Base-by-base conservation (phyloP, 1,140 invertebrate genomes). In the Chlorops oryzae region DNA sequence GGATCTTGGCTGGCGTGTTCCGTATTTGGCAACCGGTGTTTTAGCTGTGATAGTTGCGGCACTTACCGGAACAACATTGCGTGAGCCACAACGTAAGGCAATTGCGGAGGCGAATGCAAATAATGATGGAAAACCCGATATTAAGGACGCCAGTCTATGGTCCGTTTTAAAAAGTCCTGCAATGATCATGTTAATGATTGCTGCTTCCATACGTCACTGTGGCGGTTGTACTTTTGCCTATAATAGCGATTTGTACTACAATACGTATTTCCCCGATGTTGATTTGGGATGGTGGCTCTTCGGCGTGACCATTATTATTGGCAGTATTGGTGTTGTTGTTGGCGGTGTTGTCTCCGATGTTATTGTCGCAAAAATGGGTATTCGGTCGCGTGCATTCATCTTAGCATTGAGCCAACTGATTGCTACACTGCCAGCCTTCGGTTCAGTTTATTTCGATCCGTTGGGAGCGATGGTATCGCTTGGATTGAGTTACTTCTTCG, bases 311-410 rank as follows among this genome's bases (percentile, higher is more conserved):
- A 90, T 92, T 47, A 82, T 86, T 18, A 86, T 92, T 57, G 92
- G 92, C 2, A 65, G 88, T 83, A 78, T 93, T 18, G 92, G 92
- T 18, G 90, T 94, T 0, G 85, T 93, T 0, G 81, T 85, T 5
- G 92, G 92, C 2, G 92, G 92, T 9, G 78, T 92, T 32, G 77
- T 94, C 0, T 93, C 90, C 12, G 92, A 96, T 70, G 86, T 88
- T 70, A 82, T 93, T 51, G 91, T 94, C 0, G 86, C 85, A 17
- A 88, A 85, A 67, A 82, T 92, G 78, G 92, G 92, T 24, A 81
- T 94, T 5, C 78, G 84, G 54, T 91, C 90, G 0, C 76, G 92
- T 58, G 87, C 93, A 3, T 80, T 87, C 46, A 84, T 92, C 3
- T 74, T 96, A 23, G 87, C 88, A 3, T 72, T 87, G 3, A 93